Conservation (phyloP, 2,113 vertebrate species). For the Elephas maximus region DNA sequence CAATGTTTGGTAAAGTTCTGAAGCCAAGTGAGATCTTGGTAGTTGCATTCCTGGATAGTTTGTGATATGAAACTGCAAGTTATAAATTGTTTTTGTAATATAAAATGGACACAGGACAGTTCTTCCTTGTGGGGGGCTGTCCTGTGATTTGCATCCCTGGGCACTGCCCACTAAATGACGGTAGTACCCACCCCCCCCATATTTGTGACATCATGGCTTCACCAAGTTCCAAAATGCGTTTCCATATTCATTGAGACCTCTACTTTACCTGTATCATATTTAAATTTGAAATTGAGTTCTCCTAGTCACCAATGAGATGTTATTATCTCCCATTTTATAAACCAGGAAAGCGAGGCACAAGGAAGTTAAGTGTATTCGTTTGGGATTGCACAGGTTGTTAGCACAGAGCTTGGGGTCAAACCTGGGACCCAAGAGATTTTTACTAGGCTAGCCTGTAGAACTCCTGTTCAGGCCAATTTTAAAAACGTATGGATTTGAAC, state of each 20-base stretch:
- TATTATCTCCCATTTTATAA: background rate
- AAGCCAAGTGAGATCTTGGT: background rate
- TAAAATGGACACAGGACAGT: background rate
- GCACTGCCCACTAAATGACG: background rate
- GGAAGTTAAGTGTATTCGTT: slow-evolving; percentile 6
- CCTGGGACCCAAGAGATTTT: background rate
- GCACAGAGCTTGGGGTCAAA: background rate
- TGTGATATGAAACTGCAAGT: slow-evolving; percentile 3
- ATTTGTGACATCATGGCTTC: background rate
- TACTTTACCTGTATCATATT: background rate
- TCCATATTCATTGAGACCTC: background rate
- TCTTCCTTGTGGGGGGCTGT: background rate
- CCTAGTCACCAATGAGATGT: background rate
- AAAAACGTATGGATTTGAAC: background rate
- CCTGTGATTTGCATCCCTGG: background rate
- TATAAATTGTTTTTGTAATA: background rate
- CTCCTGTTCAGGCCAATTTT: background rate
- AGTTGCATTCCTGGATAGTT: background rate
- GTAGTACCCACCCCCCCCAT: background rate
- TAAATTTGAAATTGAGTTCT: background rate
- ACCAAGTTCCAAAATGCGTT: background rate
- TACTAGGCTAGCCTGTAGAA: background rate
- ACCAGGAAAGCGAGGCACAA: background rate
- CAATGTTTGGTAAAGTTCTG: background rate
- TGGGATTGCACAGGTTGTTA: background rate